phyloP scores from a whole-genome alignment of 2,797 vertebrate genomes.

The Delichon dasypus region DNA sequence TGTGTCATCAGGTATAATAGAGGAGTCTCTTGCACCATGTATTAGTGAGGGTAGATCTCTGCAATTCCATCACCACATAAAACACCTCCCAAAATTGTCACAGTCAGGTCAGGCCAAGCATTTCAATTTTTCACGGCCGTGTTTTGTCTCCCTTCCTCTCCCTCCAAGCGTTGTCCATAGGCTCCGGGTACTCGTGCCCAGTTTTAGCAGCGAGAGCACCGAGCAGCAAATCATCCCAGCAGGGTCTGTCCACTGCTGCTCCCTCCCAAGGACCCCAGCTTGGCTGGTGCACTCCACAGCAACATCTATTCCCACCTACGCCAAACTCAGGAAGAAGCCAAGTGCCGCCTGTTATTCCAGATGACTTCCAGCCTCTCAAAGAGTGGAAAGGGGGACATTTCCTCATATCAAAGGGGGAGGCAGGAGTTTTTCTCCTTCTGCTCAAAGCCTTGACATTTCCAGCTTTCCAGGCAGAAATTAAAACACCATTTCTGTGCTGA shows the following conservation, averaged over 20 bases:
- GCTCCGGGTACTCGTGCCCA: not conserved
- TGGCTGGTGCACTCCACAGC: not conserved
- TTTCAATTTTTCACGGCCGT: not conserved
- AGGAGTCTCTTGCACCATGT: conserved; percentile 20
- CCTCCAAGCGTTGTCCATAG: not conserved
- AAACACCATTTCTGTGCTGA: not conserved
- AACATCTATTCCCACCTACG: not conserved
- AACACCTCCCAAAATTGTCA: conserved; percentile 46
- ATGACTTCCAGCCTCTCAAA: not conserved
- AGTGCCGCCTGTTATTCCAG: not conserved
- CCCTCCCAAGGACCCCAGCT: not conserved
- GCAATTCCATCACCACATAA: conserved; percentile 33
- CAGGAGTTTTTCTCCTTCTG: not conserved
- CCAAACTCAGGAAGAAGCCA: not conserved
- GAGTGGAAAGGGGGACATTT: not conserved
- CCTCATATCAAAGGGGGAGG: not conserved
- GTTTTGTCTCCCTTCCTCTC: not conserved
- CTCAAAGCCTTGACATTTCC: not conserved
- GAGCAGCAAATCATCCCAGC: not conserved
- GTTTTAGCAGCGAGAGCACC: not conserved
- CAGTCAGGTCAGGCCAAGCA: not conserved
- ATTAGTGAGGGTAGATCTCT: conserved; percentile 33
- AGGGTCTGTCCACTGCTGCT: not conserved
- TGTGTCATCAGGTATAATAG: conserved; percentile 42
- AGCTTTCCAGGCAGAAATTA: not conserved